Evolutionary conservation across 2,888 invertebrate species (phyloP).

Genomic region (Punctoribates punctum): DNA sequence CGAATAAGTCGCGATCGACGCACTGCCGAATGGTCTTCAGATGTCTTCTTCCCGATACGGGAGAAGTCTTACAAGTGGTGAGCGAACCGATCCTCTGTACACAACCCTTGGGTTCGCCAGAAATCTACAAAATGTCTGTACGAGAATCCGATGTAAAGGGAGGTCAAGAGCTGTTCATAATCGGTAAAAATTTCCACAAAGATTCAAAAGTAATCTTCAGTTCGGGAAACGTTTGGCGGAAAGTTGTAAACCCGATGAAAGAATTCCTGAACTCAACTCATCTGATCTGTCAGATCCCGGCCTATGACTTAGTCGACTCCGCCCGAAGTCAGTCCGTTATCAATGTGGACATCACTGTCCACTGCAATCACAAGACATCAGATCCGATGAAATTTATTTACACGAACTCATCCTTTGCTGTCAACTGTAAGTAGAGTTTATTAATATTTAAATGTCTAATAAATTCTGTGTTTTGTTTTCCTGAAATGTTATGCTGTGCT

Average conservation of each 20-base stretch:
- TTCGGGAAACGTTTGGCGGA: conserved; percentile 64
- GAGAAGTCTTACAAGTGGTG: conserved; percentile 79
- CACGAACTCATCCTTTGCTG: background rate
- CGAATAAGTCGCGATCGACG: conserved; percentile 59
- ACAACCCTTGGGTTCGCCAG: conserved; percentile 85
- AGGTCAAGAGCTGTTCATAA: conserved; percentile 70
- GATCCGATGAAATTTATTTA: conserved; percentile 39
- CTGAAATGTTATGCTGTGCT: too few relatives aligned
- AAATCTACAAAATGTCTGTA: conserved; percentile 79
- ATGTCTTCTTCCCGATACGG: conserved; percentile 71
- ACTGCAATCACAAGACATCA: conserved; percentile 36
- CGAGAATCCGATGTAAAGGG: conserved; percentile 29
- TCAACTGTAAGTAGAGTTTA: background rate
- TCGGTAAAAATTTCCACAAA: conserved; percentile 87
- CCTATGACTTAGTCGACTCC: conserved; percentile 58
- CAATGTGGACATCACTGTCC: conserved; percentile 31
- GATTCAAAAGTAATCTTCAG: conserved; percentile 72
- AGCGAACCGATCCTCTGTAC: conserved; percentile 89
- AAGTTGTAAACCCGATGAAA: conserved; percentile 74
- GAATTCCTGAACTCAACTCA: conserved; percentile 74
- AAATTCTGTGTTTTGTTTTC: too few relatives aligned
- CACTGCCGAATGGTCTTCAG: conserved; percentile 91
- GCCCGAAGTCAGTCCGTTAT: background rate
- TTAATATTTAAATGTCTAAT: too few relatives aligned
- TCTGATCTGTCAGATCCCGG: conserved; percentile 77